These are phyloP conservation scores for Drosophila anomelani DNA, from an alignment of 2,888 invertebrate species.

Conservation along the genomic window DNA sequence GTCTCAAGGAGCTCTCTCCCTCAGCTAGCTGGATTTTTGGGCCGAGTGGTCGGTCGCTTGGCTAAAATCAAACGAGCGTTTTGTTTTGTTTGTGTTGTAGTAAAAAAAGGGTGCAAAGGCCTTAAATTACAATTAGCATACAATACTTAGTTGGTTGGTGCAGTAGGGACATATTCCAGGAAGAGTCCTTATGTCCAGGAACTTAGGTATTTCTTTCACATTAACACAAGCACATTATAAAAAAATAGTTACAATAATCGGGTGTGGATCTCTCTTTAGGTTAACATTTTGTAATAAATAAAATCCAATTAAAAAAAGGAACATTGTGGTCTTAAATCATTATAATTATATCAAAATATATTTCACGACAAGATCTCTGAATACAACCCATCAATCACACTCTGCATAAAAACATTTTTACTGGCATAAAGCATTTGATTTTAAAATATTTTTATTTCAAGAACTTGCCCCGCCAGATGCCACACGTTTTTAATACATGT, in stretches of 20 bases:
- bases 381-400: slow-evolving; percentile 12
- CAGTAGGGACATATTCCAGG: slow-evolving; percentile 6
- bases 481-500: slow-evolving; percentile 30
- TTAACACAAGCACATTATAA: slow-evolving; percentile 2
- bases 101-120: slow-evolving; percentile 47
- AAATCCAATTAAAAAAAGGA: background rate
- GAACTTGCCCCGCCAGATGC: slow-evolving; percentile 27
- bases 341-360: background rate
- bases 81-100: slow-evolving; percentile 48
- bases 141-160: slow-evolving; percentile 19
- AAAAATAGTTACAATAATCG: background rate
- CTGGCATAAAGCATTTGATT: slow-evolving; percentile 7
- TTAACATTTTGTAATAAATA: background rate
- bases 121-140: slow-evolving; percentile 60
- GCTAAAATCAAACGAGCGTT: slow-evolving; percentile 66
- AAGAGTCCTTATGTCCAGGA: slow-evolving; percentile 5
- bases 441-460: slow-evolving; percentile 6
- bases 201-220: background rate
- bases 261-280: background rate
- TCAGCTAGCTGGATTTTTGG: slow-evolving; percentile 24
- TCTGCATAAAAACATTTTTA: slow-evolving; percentile 9
- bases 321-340: background rate
- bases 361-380: background rate
- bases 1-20: slow-evolving; percentile 27
- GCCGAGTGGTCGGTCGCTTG: slow-evolving; percentile 15